Base-by-base conservation (phyloP, 1,140 invertebrate genomes). In the Achatina immaculata region DNA sequence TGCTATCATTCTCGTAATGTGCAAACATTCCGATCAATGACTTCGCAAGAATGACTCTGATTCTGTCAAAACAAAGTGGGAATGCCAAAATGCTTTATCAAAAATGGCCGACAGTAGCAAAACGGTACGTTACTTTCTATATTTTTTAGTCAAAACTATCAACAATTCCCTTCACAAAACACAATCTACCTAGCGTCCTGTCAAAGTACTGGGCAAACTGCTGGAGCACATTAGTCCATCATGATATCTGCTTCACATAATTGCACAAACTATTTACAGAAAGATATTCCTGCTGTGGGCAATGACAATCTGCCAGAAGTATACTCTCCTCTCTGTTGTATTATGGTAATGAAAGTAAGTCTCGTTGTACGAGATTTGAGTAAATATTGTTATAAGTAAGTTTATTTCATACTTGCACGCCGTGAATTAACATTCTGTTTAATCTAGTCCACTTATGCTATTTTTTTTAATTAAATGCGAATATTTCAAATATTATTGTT, bases 321-420 rank as follows among this genome's bases (percentile, higher is more conserved):
- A 75, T 45, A 48, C 40, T 75, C 19, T n/a, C 45, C 36, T 16
- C 72, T 48, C 16, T 71, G 68, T 36, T 21, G 72, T 75, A 75
- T 75, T 75, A 75, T 75, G 72, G 72, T 75, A 75, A 75, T 75
- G 72, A 66, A 75, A 34, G 9, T 48, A 51, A 16, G 19, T 51
- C 43, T 51, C 42, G 72, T 51, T 14, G 40, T 51, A 6, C 72
- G 72, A 75, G 72, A 75, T 51, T n/a, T n/a, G n/a, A n/a, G n/a
- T n/a, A n/a, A n/a, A n/a, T n/a, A n/a, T n/a, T n/a, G n/a, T n/a
- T n/a, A n/a, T n/a, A n/a, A n/a, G n/a, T n/a, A n/a, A n/a, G n/a
- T n/a, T n/a, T n/a, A n/a, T n/a, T n/a, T n/a, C n/a, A n/a, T n/a
- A n/a, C n/a, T n/a, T n/a, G n/a, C n/a, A n/a, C n/a, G n/a, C n/a